Evolutionary conservation across 1,140 invertebrate species (phyloP).

Genomic region (Drosophila watanabei): DNA sequence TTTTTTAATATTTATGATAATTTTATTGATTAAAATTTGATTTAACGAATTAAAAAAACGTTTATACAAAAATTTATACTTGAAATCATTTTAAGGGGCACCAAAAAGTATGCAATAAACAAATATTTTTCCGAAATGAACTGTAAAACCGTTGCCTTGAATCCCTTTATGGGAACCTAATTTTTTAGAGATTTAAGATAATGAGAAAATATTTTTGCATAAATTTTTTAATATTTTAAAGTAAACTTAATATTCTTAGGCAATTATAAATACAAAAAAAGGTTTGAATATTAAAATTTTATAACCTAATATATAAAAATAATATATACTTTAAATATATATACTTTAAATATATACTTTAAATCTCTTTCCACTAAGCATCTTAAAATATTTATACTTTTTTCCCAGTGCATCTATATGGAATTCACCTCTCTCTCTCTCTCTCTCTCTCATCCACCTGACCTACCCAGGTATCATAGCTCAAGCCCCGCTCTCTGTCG

Average conservation of each 20-base stretch:
- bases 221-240: background rate
- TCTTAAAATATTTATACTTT: background rate
- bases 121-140: background rate
- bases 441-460: slow-evolving; percentile 2
- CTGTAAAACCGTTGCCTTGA: background rate
- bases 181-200: background rate
- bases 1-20: too few species aligned
- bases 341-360: too few species aligned
- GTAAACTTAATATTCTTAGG: too few species aligned
- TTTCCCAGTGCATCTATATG: background rate
- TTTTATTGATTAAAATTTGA: too few species aligned
- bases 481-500: slow-evolving; percentile 30
- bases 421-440: too few species aligned
- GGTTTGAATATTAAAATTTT: too few species aligned
- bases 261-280: too few species aligned
- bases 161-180: rapidly evolving
- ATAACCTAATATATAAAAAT: too few species aligned
- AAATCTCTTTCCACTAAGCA: background rate
- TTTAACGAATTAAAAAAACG: too few species aligned
- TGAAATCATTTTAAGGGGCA: background rate
- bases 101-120: too few species aligned
- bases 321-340: too few species aligned
- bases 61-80: background rate
- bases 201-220: background rate
- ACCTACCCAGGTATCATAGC: slow-evolving; percentile 41